Conservation (phyloP, 2,888 invertebrate species). For the Neuroscelio doddi region DNA sequence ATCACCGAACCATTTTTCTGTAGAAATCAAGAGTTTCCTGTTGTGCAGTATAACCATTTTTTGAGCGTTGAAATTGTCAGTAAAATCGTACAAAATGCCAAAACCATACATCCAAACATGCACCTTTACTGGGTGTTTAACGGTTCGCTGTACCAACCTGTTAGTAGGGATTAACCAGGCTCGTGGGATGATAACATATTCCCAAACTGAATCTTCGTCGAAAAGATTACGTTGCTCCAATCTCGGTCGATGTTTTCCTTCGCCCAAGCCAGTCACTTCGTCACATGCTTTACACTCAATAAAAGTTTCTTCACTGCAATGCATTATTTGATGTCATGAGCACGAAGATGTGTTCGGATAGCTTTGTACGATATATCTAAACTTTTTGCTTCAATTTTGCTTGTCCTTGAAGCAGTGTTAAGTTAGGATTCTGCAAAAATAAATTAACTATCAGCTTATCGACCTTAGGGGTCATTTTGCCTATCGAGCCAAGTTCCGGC, state of each 20-base stretch:
- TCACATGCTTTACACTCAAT: constrained; percentile 26
- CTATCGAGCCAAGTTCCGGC: constrained; percentile 17
- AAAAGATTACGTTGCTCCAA: constrained; percentile 42
- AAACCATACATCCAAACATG: constrained; percentile 29
- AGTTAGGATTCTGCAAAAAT: constrained; percentile 13
- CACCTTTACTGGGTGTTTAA: too few species aligned
- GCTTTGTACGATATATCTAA: constrained; percentile 20
- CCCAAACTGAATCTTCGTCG: constrained; percentile 42
- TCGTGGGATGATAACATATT: constrained; percentile 17
- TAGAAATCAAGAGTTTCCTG: too few species aligned
- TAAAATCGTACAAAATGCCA: constrained; percentile 20
- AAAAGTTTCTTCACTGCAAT: neutral
- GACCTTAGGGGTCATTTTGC: constrained; percentile 12
- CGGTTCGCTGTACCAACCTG: too few species aligned
- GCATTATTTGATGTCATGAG: neutral
- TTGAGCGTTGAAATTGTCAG: constrained; percentile 26
- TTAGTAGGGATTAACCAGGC: constrained; percentile 28
- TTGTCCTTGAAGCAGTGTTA: constrained; percentile 12
- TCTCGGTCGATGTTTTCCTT: constrained; percentile 33
- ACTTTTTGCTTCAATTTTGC: constrained; percentile 13
- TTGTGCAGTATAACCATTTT: constrained; percentile 8
- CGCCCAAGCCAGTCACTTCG: constrained; percentile 32
- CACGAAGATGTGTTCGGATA: neutral
- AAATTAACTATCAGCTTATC: constrained; percentile 21
- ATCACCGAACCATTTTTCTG: too few species aligned